Evolutionary conservation across 2,113 vertebrate genomes (phyloP).

Genomic region (Chelonoidis abingdonii): DNA sequence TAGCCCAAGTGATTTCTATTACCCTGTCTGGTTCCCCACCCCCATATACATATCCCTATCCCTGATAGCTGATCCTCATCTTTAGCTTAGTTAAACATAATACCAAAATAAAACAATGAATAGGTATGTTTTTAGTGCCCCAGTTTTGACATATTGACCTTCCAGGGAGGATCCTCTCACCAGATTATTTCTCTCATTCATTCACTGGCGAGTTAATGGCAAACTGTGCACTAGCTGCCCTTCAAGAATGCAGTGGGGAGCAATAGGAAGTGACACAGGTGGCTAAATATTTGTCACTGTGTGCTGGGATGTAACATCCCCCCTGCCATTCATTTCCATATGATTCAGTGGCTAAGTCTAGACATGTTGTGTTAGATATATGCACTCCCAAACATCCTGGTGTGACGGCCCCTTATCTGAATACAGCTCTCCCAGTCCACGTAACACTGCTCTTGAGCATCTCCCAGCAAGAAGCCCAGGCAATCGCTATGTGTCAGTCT

Average conservation of each 20-base stretch:
- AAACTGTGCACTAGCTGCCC: not conserved
- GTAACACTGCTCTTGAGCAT: not conserved
- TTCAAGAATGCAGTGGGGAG: conserved; percentile 10
- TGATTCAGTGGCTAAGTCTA: conserved; percentile 23
- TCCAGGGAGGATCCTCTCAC: conserved; percentile 24
- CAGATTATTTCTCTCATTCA: not conserved
- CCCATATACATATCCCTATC: accelerated
- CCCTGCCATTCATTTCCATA: not conserved
- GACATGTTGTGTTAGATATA: not conserved
- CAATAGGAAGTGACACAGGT: conserved; percentile 33
- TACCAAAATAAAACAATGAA: not conserved
- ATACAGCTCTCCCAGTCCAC: not conserved
- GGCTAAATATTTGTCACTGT: not conserved
- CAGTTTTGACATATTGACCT: conserved; percentile 36
- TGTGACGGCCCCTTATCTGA: not conserved
- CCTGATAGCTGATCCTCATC: not conserved
- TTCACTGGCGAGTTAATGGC: conserved; percentile 40
- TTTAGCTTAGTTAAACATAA: not conserved
- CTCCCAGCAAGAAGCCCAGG: not conserved
- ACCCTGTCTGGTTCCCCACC: not conserved
- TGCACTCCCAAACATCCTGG: not conserved
- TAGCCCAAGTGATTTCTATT: not conserved
- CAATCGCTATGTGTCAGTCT: not conserved
- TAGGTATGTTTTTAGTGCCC: not conserved
- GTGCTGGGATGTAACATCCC: not conserved